Evolutionary conservation across 2,888 invertebrate species (phyloP).

Genomic region (Cheilosia vulpina): DNA sequence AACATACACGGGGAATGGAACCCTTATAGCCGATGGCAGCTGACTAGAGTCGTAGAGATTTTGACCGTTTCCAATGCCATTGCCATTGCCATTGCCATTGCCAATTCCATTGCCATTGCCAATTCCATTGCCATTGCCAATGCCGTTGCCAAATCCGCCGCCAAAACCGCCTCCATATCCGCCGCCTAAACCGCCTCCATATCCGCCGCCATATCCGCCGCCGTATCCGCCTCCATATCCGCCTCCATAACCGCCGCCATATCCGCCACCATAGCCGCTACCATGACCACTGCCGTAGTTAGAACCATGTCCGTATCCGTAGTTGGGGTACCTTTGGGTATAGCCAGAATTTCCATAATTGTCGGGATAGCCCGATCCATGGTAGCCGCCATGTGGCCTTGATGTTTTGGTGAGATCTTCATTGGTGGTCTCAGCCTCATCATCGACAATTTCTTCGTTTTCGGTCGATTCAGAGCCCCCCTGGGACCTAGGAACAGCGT

Average conservation of each 20-base stretch:
- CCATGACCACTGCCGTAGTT: constrained; percentile 2
- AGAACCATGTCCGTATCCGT: neutral
- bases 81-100: neutral
- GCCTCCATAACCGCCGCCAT: too few species aligned
- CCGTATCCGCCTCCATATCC: too few species aligned
- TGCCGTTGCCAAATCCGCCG: neutral
- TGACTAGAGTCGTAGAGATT: neutral
- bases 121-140: neutral
- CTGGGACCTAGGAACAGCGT: neutral
- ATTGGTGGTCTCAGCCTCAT: constrained; percentile 4
- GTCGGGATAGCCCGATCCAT: neutral
- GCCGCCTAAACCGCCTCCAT: too few species aligned
- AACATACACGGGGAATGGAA: constrained; percentile 6
- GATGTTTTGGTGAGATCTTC: constrained; percentile 32
- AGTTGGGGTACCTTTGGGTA: constrained; percentile 5
- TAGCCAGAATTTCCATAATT: neutral
- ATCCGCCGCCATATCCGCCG: too few species aligned
- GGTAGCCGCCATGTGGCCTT: constrained; percentile 14
- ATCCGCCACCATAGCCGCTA: neutral
- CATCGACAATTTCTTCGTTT: constrained; percentile 6
- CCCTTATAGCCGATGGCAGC: neutral
- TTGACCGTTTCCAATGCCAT: constrained; percentile 8
- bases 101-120: neutral
- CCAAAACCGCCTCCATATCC: neutral
- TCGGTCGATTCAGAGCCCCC: neutral